Conservation (phyloP, 2,797 vertebrate species). For the Syndactyla subalaris region DNA sequence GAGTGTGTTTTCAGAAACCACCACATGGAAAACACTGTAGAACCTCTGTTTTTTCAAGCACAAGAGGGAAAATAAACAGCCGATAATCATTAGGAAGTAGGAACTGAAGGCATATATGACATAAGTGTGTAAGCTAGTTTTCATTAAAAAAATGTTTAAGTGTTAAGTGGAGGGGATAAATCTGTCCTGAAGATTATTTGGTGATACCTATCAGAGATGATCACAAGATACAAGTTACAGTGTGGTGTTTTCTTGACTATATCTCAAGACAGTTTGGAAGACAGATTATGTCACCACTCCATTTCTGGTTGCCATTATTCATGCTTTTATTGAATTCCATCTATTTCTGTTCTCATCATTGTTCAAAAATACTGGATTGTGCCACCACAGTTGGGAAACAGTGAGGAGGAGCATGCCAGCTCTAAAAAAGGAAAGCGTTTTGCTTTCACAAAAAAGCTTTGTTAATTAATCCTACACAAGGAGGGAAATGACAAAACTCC, state of each 20-base stretch:
- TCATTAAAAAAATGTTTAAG: constrained; percentile 16
- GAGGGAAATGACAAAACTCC: constrained; percentile 58
- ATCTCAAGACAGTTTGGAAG: constrained; percentile 46
- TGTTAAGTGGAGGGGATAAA: not conserved
- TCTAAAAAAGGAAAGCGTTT: constrained; percentile 67
- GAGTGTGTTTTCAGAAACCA: not conserved
- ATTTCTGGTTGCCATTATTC: constrained; percentile 58
- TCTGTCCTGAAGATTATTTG: constrained; percentile 39
- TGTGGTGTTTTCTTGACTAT: constrained; percentile 21
- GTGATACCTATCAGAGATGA: constrained; percentile 43
- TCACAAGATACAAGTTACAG: constrained; percentile 36
- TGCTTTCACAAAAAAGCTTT: constrained; percentile 57
- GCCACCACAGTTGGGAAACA: constrained; percentile 62
- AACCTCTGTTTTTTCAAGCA: not conserved
- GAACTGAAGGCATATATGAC: constrained; percentile 8
- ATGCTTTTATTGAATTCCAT: constrained; percentile 52
- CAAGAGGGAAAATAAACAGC: constrained; percentile 21
- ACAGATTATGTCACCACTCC: constrained; percentile 48
- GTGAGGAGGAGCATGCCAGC: constrained; percentile 35
- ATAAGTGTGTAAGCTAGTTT: constrained; percentile 24
- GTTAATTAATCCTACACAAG: constrained; percentile 43
- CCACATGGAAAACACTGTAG: not conserved
- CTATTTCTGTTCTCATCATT: constrained; percentile 72
- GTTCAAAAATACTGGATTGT: constrained; percentile 63
- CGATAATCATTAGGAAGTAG: constrained; percentile 52